Conservation (phyloP, 2,888 invertebrate genomes). For the Margaritifera margaritifera region DNA sequence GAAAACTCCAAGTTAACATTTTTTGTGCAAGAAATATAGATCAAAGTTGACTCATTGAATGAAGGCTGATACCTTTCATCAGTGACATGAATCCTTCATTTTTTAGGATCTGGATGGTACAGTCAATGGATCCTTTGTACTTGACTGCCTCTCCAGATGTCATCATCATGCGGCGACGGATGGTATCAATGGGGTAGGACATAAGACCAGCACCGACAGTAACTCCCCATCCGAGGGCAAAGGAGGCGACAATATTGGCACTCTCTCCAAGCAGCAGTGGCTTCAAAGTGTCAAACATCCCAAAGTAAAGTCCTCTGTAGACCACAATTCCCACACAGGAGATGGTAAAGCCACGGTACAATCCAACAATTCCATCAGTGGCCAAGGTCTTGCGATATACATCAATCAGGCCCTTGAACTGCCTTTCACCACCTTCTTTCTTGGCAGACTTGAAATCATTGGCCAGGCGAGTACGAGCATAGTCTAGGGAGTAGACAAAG, state of each 20-base stretch:
- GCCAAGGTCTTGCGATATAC: constrained; percentile 71
- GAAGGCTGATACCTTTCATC: constrained; percentile 83
- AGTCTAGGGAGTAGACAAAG: constrained; percentile 73
- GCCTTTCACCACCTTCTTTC: constrained; percentile 77
- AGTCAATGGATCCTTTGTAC: constrained; percentile 89
- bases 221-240: constrained; percentile 75
- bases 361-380: constrained; percentile 70
- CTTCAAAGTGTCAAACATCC: constrained; percentile 73
- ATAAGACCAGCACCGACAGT: constrained; percentile 92
- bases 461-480: constrained; percentile 71
- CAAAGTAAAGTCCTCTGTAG: constrained; percentile 73
- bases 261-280: constrained; percentile 68
- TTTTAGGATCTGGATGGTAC: constrained; percentile 89
- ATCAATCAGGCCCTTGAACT: constrained; percentile 87
- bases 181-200: constrained; percentile 96
- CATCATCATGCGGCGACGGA: constrained; percentile 98
- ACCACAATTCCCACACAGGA: constrained; percentile 72
- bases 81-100: constrained; percentile 88
- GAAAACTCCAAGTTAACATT: no score
- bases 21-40: no score
- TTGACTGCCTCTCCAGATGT: constrained; percentile 80
- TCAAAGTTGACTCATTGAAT: no score
- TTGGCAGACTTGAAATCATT: constrained; percentile 70
- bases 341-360: constrained; percentile 73
- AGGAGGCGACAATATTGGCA: constrained; percentile 62